These are phyloP conservation scores for Nematostella vectensis DNA, from an alignment of 92 coral and sea anemone species.

Conservation along the genomic window DNA sequence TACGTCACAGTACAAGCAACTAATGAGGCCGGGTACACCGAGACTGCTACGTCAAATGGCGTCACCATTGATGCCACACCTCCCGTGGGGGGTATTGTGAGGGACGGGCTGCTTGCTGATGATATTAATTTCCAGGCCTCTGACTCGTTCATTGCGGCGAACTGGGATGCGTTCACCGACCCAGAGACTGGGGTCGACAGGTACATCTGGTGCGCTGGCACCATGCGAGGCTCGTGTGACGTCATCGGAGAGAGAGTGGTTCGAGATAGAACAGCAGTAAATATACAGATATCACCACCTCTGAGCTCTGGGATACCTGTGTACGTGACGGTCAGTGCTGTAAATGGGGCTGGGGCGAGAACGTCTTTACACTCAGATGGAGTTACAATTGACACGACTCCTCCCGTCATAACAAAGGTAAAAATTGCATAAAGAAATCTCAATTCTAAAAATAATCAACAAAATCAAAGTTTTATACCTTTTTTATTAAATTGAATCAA, in stretches of 20 bases:
- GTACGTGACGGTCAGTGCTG: constrained; percentile 56
- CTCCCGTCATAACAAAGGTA: constrained; percentile 71
- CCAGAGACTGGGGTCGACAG: constrained; percentile 62
- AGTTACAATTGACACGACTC: constrained; percentile 61
- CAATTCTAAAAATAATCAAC: no score
- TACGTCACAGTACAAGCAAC: constrained; percentile 62
- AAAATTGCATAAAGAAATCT: no score
- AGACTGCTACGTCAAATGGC: constrained; percentile 62
- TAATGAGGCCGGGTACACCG: constrained; percentile 67
- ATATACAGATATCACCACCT: constrained; percentile 62
- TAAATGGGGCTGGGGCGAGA: constrained; percentile 73
- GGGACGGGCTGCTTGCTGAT: constrained; percentile 53
- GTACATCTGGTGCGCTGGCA: constrained; percentile 86
- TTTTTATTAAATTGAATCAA: no score
- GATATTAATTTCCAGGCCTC: constrained; percentile 65
- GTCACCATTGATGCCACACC: constrained; percentile 71
- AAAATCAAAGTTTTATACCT: no score
- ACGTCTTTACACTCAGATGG: constrained; percentile 73
- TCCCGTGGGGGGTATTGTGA: constrained; percentile 55
- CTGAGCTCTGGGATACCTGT: constrained; percentile 64
- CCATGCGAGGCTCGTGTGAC: constrained; percentile 69
- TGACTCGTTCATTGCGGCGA: constrained; percentile 62
- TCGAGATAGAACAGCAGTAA: constrained; percentile 32
- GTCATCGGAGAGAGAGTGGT: constrained; percentile 48
- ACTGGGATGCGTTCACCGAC: constrained; percentile 87